Evolutionary conservation across 1,140 invertebrate genomes (phyloP).

Genomic region (Euura saliciscinereae): DNA sequence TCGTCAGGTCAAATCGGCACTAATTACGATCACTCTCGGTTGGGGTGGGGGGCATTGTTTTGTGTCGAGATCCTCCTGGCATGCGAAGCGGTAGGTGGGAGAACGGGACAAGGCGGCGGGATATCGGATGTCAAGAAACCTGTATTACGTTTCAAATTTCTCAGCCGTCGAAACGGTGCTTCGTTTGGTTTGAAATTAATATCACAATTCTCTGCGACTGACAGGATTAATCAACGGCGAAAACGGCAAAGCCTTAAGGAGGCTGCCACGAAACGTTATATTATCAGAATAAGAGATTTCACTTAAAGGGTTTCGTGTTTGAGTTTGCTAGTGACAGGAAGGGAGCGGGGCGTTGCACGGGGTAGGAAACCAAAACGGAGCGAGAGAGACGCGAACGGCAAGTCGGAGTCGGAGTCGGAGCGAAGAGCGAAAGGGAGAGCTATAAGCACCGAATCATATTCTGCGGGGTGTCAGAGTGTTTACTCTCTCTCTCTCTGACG

Average conservation of each 20-base stretch:
- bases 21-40: too few relatives aligned
- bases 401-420: conserved; percentile 25
- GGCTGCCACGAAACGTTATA: conserved; percentile 42
- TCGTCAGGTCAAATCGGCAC: background rate
- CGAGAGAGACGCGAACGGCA: conserved; percentile 18
- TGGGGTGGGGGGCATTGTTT: too few relatives aligned
- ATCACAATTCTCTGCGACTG: conserved; percentile 59
- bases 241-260: conserved; percentile 37
- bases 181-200: conserved; percentile 60
- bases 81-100: background rate
- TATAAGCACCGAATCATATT: conserved; percentile 56
- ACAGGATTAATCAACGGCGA: conserved; percentile 59
- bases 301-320: conserved; percentile 61
- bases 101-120: background rate
- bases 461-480: conserved; percentile 50
- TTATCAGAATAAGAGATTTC: conserved; percentile 62
- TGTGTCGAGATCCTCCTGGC: background rate
- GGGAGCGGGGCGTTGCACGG: conserved; percentile 32
- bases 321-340: conserved; percentile 61
- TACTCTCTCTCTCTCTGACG: conserved; percentile 42
- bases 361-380: conserved; percentile 5
- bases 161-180: conserved; percentile 19
- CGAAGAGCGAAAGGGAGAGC: conserved; percentile 52
- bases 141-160: conserved; percentile 5
- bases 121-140: background rate